Evolutionary conservation across 2,888 invertebrate genomes (phyloP), one percentile per base, ranked within the genome.

Genomic region (Polyploca ridens): DNA sequence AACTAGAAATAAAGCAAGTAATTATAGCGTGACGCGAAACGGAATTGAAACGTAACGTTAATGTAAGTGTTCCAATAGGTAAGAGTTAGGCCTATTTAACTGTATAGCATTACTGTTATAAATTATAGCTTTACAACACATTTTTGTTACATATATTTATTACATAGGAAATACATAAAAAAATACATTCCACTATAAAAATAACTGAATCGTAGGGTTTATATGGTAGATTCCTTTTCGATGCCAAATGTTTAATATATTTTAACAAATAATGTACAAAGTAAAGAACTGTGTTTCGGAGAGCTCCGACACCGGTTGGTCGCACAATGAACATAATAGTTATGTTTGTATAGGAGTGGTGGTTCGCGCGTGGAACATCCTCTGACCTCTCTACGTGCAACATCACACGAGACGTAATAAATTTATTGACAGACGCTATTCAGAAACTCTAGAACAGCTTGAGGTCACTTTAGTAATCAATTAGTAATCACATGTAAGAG

Each of bases 41-140:
- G 81, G 81, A 81, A 81, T 81, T 81, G 81, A 81, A 71, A 67
- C 58, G 65, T 63, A 41, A 68, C 64, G 66, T 66, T 64, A 59
- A 57, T 73, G 70, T 69, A 72, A 67, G 68, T 71, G 69, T 69
- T 71, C 58, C 65, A 64, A 13, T 65, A 63, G 46, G 41, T 71
- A 64, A 67, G 66, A 64, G 54, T 64, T 58, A 62, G 66, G 66
- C 64, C 63, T 69, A 69, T 41, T 13, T 57, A 54, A 35, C 38
- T 63, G 27, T 63, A 38, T 13, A 60, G n/a, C n/a, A 38, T 38
- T 60, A 35, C 3, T 60, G 16, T 16, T 27, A 44, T 14, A 19
- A 60, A 60, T 33, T 33, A n/a, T 19, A 60, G 41, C 49, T 49
- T 49, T 49, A 49, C 49, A 46, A 13, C 46, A 44, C 44, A 1